Evolutionary conservation across 2,797 vertebrate species (phyloP).

Genomic region (Adrianichthys oophorus): DNA sequence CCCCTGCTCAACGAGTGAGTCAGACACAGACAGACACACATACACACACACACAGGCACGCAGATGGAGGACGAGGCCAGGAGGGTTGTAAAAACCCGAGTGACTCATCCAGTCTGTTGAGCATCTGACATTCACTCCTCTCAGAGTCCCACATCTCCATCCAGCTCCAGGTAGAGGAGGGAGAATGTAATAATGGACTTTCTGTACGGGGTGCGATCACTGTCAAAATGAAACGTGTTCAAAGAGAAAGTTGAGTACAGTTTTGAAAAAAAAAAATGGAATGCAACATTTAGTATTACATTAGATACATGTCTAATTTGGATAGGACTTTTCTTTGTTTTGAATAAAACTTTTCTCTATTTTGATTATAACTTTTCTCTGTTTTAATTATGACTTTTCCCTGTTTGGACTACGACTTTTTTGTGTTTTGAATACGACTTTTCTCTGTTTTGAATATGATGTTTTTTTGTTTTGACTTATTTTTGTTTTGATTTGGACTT

Average conservation of each 20-base stretch:
- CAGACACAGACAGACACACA: conserved; percentile 25
- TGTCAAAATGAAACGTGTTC: too few species aligned
- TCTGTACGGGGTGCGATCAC: too few species aligned
- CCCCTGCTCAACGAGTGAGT: conserved; percentile 96
- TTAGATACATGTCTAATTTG: background rate
- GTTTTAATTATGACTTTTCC: too few species aligned
- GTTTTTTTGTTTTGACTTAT: too few species aligned
- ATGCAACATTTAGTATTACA: too few species aligned
- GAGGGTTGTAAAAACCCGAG: conserved; percentile 76
- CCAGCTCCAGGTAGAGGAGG: conserved; percentile 22
- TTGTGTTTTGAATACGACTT: too few species aligned
- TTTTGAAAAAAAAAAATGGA: background rate
- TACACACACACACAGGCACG: conserved; percentile 12
- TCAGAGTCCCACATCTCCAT: conserved; percentile 34
- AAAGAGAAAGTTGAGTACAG: background rate
- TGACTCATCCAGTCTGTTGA: conserved; percentile 76
- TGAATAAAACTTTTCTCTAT: too few species aligned
- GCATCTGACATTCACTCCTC: conserved; percentile 54
- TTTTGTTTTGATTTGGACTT: too few species aligned
- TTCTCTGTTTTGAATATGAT: too few species aligned
- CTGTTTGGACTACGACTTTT: too few species aligned
- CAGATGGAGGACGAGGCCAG: conserved; percentile 66
- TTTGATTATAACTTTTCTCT: too few species aligned
- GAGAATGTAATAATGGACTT: conserved; percentile 3
- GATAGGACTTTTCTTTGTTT: too few species aligned